These are phyloP conservation scores for Menura novaehollandiae DNA, from an alignment of 2,113 vertebrate genomes.

Conservation along the genomic window DNA sequence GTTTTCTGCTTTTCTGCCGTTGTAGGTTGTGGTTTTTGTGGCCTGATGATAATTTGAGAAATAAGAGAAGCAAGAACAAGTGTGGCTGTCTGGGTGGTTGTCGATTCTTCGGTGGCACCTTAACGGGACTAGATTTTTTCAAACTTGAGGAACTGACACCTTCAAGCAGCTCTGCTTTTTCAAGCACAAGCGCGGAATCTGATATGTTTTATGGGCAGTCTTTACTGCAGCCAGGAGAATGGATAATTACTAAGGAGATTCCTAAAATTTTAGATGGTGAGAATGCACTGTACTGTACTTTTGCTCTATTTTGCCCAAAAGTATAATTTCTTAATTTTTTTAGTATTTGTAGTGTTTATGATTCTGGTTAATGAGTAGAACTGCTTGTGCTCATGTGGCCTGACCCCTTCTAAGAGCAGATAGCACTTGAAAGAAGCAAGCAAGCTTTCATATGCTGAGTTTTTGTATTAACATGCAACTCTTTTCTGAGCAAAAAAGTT, in stretches of 20 bases:
- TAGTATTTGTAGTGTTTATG: neutral
- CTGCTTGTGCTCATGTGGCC: neutral
- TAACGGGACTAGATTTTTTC: constrained; percentile 90
- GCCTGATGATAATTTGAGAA: constrained; percentile 87
- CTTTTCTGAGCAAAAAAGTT: neutral
- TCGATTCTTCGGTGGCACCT: constrained; percentile 90
- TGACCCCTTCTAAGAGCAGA: neutral
- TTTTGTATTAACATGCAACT: neutral
- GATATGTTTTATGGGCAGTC: constrained; percentile 97
- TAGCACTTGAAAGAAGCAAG: neutral
- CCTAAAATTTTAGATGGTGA: constrained; percentile 88
- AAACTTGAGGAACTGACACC: constrained; percentile 90
- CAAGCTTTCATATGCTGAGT: neutral
- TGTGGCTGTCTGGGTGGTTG: constrained; percentile 97
- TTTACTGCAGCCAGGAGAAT: constrained; percentile 90
- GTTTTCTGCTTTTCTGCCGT: neutral
- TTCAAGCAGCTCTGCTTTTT: constrained; percentile 91
- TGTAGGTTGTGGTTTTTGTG: constrained; percentile 95
- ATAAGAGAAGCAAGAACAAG: constrained; percentile 87
- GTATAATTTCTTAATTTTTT: neutral
- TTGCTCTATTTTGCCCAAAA: neutral
- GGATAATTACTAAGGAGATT: constrained; percentile 90
- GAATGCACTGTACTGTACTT: neutral
- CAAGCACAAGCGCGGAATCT: constrained; percentile 80
- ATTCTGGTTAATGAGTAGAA: neutral